Evolutionary conservation across 2,113 vertebrate species (phyloP).

Genomic region (Sarotherodon lohbergeri): DNA sequence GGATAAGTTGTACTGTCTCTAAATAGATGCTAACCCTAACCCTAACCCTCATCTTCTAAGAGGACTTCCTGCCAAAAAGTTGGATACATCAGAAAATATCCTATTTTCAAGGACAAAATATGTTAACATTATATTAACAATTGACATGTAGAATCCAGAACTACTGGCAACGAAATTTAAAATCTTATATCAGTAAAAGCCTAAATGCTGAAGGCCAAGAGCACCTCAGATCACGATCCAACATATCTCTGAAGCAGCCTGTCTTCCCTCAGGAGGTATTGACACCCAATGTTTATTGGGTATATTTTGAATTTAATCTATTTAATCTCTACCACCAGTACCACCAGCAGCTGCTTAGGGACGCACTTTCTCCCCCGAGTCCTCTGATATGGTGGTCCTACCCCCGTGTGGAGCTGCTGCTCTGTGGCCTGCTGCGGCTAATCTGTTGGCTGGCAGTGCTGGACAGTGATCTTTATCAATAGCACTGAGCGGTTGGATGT

Average conservation of each 20-base stretch:
- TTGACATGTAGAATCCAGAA: background rate
- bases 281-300: constrained; percentile 10
- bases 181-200: background rate
- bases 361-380: background rate
- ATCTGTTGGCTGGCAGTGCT: constrained; percentile 27
- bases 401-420: background rate
- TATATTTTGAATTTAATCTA: background rate
- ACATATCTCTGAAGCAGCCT: constrained; percentile 25
- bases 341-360: background rate
- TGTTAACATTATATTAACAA: background rate
- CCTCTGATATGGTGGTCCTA: constrained; percentile 12
- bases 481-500: constrained; percentile 15
- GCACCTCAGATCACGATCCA: constrained; percentile 44
- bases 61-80: background rate
- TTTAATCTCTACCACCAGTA: constrained; percentile 21
- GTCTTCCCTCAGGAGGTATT: constrained; percentile 13
- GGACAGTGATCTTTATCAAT: constrained; percentile 58
- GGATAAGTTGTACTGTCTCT: background rate
- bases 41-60: background rate
- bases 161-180: background rate
- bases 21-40: background rate
- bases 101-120: background rate
- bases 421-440: background rate
- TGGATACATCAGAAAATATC: background rate
- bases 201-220: background rate